Conservation (phyloP, 2,113 vertebrate genomes). For the Propithecus coquereli region DNA sequence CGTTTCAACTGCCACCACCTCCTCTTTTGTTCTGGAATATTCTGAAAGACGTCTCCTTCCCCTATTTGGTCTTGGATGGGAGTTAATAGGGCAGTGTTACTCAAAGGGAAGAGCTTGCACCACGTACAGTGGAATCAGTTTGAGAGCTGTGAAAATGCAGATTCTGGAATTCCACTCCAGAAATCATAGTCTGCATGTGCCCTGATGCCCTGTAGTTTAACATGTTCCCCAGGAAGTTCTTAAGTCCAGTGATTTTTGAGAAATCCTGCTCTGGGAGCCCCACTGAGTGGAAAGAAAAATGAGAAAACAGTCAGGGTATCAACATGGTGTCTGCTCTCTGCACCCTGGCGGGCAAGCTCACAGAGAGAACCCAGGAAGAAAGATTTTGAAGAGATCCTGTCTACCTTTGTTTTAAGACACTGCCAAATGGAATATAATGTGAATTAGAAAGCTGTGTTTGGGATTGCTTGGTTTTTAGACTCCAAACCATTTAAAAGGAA, state of each 20-base stretch:
- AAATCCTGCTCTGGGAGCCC: background rate
- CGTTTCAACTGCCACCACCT: background rate
- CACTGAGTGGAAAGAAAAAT: background rate
- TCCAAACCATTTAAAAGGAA: background rate
- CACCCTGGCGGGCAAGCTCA: background rate
- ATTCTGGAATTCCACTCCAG: background rate
- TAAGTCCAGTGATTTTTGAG: background rate
- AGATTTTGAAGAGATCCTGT: background rate
- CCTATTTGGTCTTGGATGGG: background rate
- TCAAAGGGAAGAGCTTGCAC: background rate
- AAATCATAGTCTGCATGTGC: background rate
- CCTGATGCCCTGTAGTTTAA: background rate
- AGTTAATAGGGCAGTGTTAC: background rate
- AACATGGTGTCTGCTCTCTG: background rate
- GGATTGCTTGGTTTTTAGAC: background rate
- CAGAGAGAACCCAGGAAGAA: background rate
- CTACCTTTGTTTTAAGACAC: background rate
- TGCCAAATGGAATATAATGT: background rate
- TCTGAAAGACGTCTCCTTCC: background rate
- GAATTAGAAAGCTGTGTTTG: background rate
- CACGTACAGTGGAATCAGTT: background rate
- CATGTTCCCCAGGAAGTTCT: background rate
- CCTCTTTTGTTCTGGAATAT: conserved; percentile 47
- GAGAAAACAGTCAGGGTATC: background rate
- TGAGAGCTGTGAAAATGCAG: background rate